phyloP scores from a whole-genome alignment of 2,888 invertebrate species.

The Macrosiphum euphorbiae region DNA sequence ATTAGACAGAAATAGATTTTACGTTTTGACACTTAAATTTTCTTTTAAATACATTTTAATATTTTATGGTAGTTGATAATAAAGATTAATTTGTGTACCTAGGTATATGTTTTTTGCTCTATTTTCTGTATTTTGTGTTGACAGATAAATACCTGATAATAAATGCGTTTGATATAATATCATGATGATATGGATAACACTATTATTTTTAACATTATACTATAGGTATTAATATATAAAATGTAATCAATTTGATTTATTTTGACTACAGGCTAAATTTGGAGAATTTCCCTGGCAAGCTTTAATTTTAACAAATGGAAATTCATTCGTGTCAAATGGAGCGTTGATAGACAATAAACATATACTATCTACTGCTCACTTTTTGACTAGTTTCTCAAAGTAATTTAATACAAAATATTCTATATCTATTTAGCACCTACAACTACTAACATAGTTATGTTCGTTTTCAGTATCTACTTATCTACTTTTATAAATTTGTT shows the following conservation, averaged over 20 bases:
- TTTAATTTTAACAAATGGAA: constrained; percentile 40
- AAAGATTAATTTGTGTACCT: not conserved
- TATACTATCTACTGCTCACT: constrained; percentile 54
- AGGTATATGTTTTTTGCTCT: not conserved
- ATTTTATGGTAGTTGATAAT: not conserved
- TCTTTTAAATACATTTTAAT: not conserved
- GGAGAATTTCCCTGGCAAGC: constrained; percentile 63
- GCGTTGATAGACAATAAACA: constrained; percentile 53
- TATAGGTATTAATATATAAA: not conserved
- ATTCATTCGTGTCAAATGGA: constrained; percentile 61
- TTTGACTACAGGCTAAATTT: constrained; percentile 55
- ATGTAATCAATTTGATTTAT: not conserved
- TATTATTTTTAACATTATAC: not conserved
- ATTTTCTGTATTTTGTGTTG: not conserved
- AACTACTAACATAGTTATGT: not conserved
- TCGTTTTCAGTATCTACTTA: not conserved
- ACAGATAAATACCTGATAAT: not conserved
- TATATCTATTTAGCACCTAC: not conserved
- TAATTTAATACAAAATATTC: not conserved
- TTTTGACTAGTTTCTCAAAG: constrained; percentile 46
- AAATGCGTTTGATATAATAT: not conserved
- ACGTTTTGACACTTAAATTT: not conserved
- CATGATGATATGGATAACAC: not conserved
- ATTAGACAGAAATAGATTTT: not conserved
- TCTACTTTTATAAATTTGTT: not conserved